These are phyloP conservation scores for Neomorphus geoffroyi DNA, from an alignment of 2,797 vertebrate species.

Conservation along the genomic window DNA sequence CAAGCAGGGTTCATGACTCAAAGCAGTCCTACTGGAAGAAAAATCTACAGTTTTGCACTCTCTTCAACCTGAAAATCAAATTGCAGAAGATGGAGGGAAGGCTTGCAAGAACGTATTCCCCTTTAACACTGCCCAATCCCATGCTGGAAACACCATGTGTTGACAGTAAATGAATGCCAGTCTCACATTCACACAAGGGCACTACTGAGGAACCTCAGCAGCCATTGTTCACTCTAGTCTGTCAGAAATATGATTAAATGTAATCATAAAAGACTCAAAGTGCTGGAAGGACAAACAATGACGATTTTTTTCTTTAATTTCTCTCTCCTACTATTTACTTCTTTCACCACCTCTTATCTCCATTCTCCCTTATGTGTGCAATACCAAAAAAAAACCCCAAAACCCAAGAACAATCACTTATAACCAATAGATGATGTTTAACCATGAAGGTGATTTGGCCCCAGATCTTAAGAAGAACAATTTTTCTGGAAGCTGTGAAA, in stretches of 20 bases:
- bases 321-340: neutral
- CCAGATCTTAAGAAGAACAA: neutral
- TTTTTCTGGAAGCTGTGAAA: neutral
- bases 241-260: neutral
- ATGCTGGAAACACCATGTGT: neutral
- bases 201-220: neutral
- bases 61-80: neutral
- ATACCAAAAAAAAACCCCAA: neutral
- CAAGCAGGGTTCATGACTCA: neutral
- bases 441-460: neutral
- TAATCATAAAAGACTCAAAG: neutral
- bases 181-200: neutral
- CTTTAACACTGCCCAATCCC: neutral
- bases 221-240: neutral
- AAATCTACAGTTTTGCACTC: neutral
- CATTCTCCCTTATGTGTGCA: fast-evolving
- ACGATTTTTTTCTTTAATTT: neutral
- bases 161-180: neutral
- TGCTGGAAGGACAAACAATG: neutral
- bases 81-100: neutral
- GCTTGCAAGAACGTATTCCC: neutral
- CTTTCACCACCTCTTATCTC: neutral
- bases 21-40: neutral
- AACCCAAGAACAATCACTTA: neutral
- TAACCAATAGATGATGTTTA: neutral